Evolutionary conservation across 2,888 invertebrate genomes (phyloP).

Genomic region (Microctonus brassicae): DNA sequence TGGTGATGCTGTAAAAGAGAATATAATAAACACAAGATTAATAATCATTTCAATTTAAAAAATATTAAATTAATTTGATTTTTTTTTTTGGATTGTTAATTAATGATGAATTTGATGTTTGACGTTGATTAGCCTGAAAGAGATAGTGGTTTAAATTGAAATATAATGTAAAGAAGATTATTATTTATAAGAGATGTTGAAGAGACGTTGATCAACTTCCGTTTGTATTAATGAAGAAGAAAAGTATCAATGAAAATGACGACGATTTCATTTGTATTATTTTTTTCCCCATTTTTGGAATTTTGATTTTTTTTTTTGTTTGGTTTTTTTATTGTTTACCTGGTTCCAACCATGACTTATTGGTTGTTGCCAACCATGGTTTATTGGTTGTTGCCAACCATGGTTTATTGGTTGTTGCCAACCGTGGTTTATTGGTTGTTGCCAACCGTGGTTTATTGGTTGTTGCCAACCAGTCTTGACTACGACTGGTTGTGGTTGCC

Average conservation of each 20-base stretch:
- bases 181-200: not conserved
- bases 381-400: slow-evolving; percentile 27
- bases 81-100: not conserved
- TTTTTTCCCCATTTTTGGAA: not conserved
- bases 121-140: slow-evolving; percentile 11
- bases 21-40: not conserved
- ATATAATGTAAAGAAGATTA: slow-evolving; percentile 2
- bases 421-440: slow-evolving; percentile 23
- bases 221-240: not conserved
- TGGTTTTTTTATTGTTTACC: slow-evolving; percentile 14
- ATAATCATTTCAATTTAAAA: not conserved
- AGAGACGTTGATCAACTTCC: not conserved
- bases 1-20: slow-evolving; percentile 43
- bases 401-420: slow-evolving; percentile 22
- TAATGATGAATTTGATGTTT: slow-evolving; percentile 2
- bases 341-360: slow-evolving; percentile 29
- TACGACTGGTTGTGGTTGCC: slow-evolving; percentile 27
- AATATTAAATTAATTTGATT: not conserved
- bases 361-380: slow-evolving; percentile 30
- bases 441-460: slow-evolving; percentile 17
- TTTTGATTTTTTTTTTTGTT: not conserved
- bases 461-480: slow-evolving; percentile 20
- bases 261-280: not conserved
- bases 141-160: not conserved
- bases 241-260: not conserved